A percentile compares a stretch with the other conserved stretches of the same genome.
phyloP scores from a whole-genome alignment of 2,113 vertebrate genomes.

The Phyllostomus discolor region DNA sequence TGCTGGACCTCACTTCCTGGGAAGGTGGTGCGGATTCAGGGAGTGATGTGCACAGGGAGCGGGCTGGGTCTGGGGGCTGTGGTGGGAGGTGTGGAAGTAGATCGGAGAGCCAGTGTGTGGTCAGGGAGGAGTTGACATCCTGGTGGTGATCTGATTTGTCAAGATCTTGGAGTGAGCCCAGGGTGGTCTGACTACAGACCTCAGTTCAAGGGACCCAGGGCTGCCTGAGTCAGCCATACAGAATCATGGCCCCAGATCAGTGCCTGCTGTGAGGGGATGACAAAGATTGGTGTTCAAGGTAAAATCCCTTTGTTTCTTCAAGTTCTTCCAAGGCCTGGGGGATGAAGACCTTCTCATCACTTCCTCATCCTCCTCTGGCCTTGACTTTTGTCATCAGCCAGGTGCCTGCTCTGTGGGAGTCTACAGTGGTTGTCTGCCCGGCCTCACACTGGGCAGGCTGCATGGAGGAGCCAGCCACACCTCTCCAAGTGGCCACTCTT shows the following conservation, averaged over 20 bases:
- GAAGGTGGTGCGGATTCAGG: not conserved
- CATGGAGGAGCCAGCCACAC: not conserved
- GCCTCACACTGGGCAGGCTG: not conserved
- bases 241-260: not conserved
- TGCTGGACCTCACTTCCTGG: not conserved
- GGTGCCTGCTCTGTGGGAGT: not conserved
- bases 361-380: not conserved
- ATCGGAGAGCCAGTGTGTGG: not conserved
- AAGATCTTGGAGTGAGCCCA: not conserved
- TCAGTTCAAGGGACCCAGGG: not conserved
- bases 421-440: not conserved
- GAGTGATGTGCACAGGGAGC: not conserved
- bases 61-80: not conserved
- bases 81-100: not conserved
- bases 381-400: not conserved
- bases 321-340: not conserved
- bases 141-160: not conserved
- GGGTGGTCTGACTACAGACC: not conserved
- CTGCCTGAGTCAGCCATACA: not conserved
- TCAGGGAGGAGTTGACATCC: not conserved
- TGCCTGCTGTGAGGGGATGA: not conserved
- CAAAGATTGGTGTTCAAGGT: constrained; percentile 14
- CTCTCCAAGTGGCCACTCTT: not conserved
- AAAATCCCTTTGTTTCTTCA: constrained; percentile 19
- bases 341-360: not conserved